Evolutionary conservation across 2,113 vertebrate species (phyloP), one percentile per base, ranked within the genome.

Genomic region (Podilymbus podiceps): DNA sequence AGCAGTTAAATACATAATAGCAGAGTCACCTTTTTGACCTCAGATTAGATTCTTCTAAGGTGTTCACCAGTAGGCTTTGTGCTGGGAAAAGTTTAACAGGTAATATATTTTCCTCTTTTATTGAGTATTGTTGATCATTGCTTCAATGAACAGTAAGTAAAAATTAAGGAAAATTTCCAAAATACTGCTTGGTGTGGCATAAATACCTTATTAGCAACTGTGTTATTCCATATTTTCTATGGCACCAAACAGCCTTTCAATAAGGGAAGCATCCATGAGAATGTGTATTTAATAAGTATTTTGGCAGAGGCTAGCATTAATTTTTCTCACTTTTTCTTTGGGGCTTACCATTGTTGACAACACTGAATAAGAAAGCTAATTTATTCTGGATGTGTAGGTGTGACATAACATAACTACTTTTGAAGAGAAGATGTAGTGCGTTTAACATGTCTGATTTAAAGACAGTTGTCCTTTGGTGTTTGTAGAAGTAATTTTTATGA

Each of bases 321-420:
- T 89, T 95, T 95, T 68, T 56, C 56, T 97, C 91, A 92, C 69
- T 90, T 91, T 83, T 89, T 91, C 87, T 97, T 85, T 85, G 68
- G 82, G 82, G 92, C 53, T 96, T 95, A 82, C 92, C 67, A 42
- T 79, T 97, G 78, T 93, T 88, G 90, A 95, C 85, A 91, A 81
- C 73, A 59, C 76, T 96, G 96, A 94, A 82, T 96, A 95, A 94
- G 91, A 87, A 96, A 96, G 84, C 73, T 97, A 92, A 97, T 98
- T 98, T 98, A 95, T 97, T 97, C 95, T 82, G 80, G 80, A 30
- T 93, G 89, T 96, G 97, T 97, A 96, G 97, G 97, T 97, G 96
- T 97, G 96, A 28, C 44, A 84, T 96, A 90, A 81, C 72, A 81
- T 67, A 85, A 77, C 52, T 58, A 82, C 93, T 95, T 97, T 94